Conservation (phyloP, 1,140 invertebrate genomes). For the Philopotamus ludificatus region DNA sequence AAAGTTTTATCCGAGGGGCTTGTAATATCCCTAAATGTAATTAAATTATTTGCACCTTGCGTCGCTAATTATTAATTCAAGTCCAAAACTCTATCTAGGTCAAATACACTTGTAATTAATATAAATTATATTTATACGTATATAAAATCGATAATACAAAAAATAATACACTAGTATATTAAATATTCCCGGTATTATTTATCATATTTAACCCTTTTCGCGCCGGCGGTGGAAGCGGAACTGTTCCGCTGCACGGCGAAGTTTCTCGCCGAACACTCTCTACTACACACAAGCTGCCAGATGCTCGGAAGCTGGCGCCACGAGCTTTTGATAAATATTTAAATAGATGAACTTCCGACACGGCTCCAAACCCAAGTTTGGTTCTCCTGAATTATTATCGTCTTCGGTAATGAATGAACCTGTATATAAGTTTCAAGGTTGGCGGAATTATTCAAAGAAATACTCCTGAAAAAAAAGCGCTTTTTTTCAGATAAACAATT, state of each 20-base stretch:
- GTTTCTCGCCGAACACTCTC: constrained; percentile 4
- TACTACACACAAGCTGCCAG: constrained; percentile 19
- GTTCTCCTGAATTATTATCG: constrained; percentile 37
- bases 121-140: not conserved
- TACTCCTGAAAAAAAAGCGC: too few relatives aligned
- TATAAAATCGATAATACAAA: too few relatives aligned
- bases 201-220: not conserved
- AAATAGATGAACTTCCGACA: constrained; percentile 39
- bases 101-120: not conserved
- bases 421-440: constrained; percentile 17
- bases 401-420: constrained; percentile 24
- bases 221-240: too few relatives aligned
- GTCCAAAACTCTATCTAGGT: not conserved
- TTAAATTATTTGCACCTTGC: constrained; percentile 22
- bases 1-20: constrained; percentile 10
- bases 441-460: too few relatives aligned
- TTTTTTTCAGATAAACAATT: too few relatives aligned
- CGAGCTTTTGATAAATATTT: constrained; percentile 40
- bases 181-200: too few relatives aligned
- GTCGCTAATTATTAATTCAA: too few relatives aligned
- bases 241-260: too few relatives aligned
- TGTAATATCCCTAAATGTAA: constrained; percentile 19
- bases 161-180: too few relatives aligned
- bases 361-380: constrained; percentile 21
- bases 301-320: constrained; percentile 21